A percentile compares a stretch with the other conserved stretches of the same genome.
These are phyloP conservation scores for Eretmochelys imbricata DNA, from an alignment of 2,113 vertebrate genomes.

Conservation along the genomic window DNA sequence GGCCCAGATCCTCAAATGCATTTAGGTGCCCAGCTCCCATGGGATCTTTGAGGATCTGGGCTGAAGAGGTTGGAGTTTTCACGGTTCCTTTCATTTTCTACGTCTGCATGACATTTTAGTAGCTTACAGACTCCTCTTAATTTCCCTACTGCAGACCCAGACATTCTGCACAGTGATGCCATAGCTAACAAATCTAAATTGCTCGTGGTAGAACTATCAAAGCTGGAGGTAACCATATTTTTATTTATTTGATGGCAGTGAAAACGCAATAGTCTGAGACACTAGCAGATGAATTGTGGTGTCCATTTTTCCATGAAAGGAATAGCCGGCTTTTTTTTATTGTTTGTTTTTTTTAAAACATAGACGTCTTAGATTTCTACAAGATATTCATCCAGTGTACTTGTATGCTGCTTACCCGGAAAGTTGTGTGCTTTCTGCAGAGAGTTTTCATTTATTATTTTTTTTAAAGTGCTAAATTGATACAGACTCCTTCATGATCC, in stretches of 20 bases:
- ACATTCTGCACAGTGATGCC: not conserved
- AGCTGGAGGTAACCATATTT: not conserved
- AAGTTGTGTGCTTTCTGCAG: not conserved
- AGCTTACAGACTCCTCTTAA: not conserved
- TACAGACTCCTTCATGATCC: not conserved
- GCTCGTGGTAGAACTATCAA: fast-evolving
- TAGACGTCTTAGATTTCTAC: not conserved
- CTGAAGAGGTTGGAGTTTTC: not conserved
- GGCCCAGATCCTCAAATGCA: not conserved
- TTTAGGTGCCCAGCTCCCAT: not conserved
- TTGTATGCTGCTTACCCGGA: not conserved
- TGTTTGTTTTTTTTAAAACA: not conserved
- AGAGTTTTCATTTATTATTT: not conserved
- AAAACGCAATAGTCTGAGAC: not conserved
- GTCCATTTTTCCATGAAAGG: not conserved
- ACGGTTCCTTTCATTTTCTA: not conserved
- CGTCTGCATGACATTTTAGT: not conserved
- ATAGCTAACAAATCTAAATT: not conserved
- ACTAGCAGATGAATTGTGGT: not conserved
- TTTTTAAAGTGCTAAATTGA: fast-evolving
- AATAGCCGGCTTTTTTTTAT: not conserved
- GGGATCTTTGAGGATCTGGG: not conserved
- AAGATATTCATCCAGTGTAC: not conserved
- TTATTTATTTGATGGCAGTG: slow-evolving; percentile 4
- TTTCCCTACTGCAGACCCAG: not conserved